Evolutionary conservation across 2,797 vertebrate genomes (phyloP).

Genomic region (Podarcis lilfordi): DNA sequence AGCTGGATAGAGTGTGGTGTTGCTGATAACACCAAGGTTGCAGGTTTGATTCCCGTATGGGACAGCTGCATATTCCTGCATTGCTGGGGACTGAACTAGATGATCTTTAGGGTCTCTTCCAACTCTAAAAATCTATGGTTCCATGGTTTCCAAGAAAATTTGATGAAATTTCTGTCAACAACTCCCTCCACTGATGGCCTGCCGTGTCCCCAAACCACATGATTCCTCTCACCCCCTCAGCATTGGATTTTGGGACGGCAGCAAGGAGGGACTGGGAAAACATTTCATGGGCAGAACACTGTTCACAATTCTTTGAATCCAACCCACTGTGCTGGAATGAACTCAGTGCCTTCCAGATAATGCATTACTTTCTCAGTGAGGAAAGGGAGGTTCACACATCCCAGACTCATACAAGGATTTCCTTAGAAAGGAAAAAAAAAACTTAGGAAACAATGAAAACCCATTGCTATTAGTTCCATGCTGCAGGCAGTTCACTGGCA

Average conservation of each 20-base stretch:
- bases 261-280: background rate
- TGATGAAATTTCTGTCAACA: background rate
- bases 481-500: background rate
- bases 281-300: background rate
- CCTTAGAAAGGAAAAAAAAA: background rate
- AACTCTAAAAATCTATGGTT: background rate
- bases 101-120: background rate
- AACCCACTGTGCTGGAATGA: background rate
- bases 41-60: too few relatives aligned
- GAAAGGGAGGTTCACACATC: background rate
- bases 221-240: background rate
- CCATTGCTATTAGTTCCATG: background rate
- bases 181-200: background rate
- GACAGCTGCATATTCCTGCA: too few relatives aligned
- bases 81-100: background rate
- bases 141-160: background rate
- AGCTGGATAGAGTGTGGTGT: too few relatives aligned
- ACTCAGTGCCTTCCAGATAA: too few relatives aligned
- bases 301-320: background rate
- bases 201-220: background rate
- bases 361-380: background rate
- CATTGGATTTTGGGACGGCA: background rate
- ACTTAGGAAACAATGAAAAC: background rate
- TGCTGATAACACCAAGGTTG: too few relatives aligned
- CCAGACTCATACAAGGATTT: background rate